Conservation (phyloP, 2,113 vertebrate genomes). For the Aptenodytes forsteri region DNA sequence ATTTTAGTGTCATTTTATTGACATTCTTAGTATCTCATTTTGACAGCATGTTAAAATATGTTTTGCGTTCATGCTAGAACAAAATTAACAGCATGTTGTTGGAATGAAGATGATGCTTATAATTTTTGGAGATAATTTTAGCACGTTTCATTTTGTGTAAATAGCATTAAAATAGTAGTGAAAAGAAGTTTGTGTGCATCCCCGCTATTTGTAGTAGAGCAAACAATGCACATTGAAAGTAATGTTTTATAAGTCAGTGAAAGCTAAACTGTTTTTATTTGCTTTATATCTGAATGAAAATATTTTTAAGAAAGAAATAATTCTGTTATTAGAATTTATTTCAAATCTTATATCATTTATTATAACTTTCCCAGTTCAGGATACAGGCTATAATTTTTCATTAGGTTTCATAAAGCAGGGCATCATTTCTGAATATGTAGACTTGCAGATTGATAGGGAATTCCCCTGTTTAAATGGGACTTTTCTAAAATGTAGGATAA, state of each 20-base stretch:
- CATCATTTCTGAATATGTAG: neutral
- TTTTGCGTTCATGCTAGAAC: slow-evolving; percentile 67
- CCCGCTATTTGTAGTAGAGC: neutral
- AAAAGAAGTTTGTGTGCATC: neutral
- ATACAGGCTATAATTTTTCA: slow-evolving; percentile 37
- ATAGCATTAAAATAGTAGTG: slow-evolving; percentile 1
- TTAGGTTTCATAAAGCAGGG: neutral
- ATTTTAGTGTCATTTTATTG: slow-evolving; percentile 82
- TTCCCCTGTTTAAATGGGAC: neutral
- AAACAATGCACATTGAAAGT: neutral
- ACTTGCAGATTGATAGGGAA: neutral
- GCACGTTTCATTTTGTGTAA: slow-evolving; percentile 54
- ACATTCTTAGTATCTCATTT: slow-evolving; percentile 77
- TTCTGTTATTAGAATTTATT: slow-evolving; percentile 54
- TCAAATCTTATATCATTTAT: slow-evolving; percentile 47
- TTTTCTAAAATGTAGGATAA: neutral
- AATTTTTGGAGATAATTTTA: slow-evolving; percentile 59
- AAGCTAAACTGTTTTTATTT: slow-evolving; percentile 11
- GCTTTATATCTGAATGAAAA: slow-evolving; percentile 10
- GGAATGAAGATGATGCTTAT: slow-evolving; percentile 61
- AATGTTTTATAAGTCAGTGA: neutral
- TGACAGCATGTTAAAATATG: slow-evolving; percentile 82
- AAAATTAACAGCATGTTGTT: slow-evolving; percentile 76
- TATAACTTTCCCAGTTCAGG: neutral
- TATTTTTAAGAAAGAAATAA: neutral